Percentiles rank a stretch among this genome's conserved stretches.
Conservation (phyloP, 2,888 invertebrate species). For the Pimpla rufipes region DNA sequence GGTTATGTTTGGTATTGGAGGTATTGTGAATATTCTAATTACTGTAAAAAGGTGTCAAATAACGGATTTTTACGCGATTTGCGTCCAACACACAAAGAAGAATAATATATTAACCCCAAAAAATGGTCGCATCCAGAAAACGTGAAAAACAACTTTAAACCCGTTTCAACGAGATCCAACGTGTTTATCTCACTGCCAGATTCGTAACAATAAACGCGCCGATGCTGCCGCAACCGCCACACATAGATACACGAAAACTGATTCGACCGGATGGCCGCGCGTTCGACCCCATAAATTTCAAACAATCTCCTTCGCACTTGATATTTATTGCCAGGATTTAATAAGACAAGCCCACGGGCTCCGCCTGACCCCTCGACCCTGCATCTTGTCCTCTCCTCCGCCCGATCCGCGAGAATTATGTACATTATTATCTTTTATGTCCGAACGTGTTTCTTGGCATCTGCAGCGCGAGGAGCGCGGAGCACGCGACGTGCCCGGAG, state of each 20-base stretch:
- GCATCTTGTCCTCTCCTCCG: background rate
- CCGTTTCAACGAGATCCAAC: background rate
- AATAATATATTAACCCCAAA: too few species aligned
- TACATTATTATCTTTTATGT: constrained; percentile 56
- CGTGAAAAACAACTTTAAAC: background rate
- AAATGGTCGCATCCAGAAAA: too few species aligned
- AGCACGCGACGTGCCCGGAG: background rate
- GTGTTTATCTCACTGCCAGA: background rate
- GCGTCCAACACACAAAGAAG: too few species aligned
- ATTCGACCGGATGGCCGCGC: constrained; percentile 10
- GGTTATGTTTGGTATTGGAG: too few species aligned
- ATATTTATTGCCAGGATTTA: constrained; percentile 66
- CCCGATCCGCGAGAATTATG: constrained; percentile 47
- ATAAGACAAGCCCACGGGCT: constrained; percentile 55
- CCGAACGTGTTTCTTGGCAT: constrained; percentile 18
- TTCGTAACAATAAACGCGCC: background rate
- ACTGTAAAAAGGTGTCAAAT: too few species aligned
- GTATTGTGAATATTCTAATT: too few species aligned
- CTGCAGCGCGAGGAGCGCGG: too few species aligned
- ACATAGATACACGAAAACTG: constrained; percentile 3
- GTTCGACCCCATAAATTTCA: constrained; percentile 59
- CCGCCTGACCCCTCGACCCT: constrained; percentile 40
- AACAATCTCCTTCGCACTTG: constrained; percentile 53
- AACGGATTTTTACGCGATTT: too few species aligned
- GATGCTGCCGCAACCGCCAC: constrained; percentile 1